Evolutionary conservation across 2,113 vertebrate genomes (phyloP).

Genomic region (Puma concolor): DNA sequence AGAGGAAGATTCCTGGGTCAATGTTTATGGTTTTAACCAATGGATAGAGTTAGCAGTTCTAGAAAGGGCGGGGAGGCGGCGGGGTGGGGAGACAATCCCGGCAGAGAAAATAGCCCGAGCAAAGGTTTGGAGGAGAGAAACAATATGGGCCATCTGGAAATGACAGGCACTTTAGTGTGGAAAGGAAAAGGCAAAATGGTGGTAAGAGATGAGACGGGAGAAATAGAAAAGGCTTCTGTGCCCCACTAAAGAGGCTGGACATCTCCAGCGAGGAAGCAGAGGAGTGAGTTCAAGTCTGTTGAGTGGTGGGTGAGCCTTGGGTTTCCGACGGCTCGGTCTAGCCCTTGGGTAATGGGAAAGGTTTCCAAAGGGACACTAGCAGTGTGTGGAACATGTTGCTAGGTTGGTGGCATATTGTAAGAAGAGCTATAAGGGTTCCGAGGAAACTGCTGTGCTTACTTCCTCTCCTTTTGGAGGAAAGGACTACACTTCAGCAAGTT

Average conservation of each 20-base stretch:
- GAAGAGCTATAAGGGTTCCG: neutral
- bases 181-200: neutral
- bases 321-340: neutral
- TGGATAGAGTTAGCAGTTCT: neutral
- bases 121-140: neutral
- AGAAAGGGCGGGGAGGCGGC: neutral
- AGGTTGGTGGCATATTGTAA: neutral
- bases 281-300: neutral
- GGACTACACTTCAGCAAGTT: neutral
- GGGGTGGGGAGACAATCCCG: neutral
- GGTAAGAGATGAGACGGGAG: neutral
- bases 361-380: neutral
- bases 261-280: neutral
- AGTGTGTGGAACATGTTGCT: neutral
- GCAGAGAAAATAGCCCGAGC: neutral
- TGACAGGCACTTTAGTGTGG: neutral
- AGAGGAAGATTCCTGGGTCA: neutral
- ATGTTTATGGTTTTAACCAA: neutral
- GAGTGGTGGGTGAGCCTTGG: neutral
- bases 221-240: neutral
- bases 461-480: neutral
- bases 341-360: neutral
- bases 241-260: neutral
- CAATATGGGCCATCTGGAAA: neutral
- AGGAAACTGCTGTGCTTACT: neutral